phyloP scores from a whole-genome alignment of 2,888 invertebrate genomes.

The Slavum lentiscoides region DNA sequence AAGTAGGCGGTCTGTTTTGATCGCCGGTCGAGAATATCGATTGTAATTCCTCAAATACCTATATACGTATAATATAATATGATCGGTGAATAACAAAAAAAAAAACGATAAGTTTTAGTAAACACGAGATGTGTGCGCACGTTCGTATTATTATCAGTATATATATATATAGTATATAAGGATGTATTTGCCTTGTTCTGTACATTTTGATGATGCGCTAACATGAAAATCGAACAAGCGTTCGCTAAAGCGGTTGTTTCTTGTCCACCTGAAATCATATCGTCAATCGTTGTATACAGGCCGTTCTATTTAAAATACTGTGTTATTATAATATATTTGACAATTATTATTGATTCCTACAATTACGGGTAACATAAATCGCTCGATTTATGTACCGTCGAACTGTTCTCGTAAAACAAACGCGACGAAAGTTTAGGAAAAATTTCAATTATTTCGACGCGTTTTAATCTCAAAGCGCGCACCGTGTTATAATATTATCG shows the following conservation, averaged over 20 bases:
- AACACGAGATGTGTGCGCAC: neutral
- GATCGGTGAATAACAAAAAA: too few relatives aligned
- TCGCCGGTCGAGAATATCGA: constrained; percentile 44
- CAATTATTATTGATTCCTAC: too few relatives aligned
- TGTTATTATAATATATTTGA: neutral
- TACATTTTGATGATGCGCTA: constrained; percentile 55
- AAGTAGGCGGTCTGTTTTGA: constrained; percentile 47
- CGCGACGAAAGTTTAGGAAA: too few relatives aligned
- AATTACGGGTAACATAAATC: too few relatives aligned
- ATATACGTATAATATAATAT: too few relatives aligned
- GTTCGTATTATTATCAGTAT: neutral
- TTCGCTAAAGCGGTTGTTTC: constrained; percentile 54
- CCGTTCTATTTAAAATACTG: neutral
- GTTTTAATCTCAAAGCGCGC: too few relatives aligned
- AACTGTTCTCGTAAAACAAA: too few relatives aligned
- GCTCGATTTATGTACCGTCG: too few relatives aligned
- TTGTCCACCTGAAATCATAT: constrained; percentile 51
- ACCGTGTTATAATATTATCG: too few relatives aligned
- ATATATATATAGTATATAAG: too few relatives aligned
- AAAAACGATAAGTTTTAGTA: neutral
- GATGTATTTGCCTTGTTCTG: constrained; percentile 53
- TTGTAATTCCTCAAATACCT: constrained; percentile 38
- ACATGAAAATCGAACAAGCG: constrained; percentile 51
- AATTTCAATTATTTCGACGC: too few relatives aligned
- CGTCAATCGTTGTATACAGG: neutral